Base-by-base conservation (phyloP, 2,797 vertebrate species). In the Yasuhikotakia modesta region DNA sequence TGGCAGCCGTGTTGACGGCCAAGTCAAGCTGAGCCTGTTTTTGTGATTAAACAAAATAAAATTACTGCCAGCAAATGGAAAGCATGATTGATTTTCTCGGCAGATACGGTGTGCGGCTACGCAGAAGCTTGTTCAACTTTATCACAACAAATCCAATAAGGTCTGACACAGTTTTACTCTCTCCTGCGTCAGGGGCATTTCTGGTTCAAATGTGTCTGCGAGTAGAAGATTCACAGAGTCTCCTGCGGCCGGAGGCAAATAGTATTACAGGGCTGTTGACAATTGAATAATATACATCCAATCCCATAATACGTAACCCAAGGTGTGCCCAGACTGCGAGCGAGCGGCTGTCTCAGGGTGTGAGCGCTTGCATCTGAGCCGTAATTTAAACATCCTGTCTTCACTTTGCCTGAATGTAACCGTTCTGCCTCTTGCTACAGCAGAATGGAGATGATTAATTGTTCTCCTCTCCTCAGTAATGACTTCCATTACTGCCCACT, bases 41-140 rank as follows among this genome's bases (percentile, higher is more conserved):
- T 88, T 90, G 82, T 86, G 85, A 90, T 91, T 90, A 90, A 85
- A 87, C 88, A 79, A 91, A 91, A 91, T 90, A 83, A 86, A 87
- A 90, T 90, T 89, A 90, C 86, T 84, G 85, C 83, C 85, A 81
- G 82, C 70, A 84, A 90, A 85, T 85, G 78, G 86, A 86, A 85
- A 86, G 85, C 72, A 82, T 83, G 86, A 91, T 90, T 87, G 90
- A 91, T 91, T 91, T 86, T 85, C 82, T 85, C 80, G 46, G 84
- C 84, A 86, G 87, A 87, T 86, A 82, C 84, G 76, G 76, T 53
- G 79, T 71, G 69, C 77, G 74, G 85, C 86, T 45, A 71, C 70
- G 82, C 82, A 87, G 85, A 85, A 83, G 82, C 86, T 84, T 85
- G 86, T 90, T 90, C 86, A 81, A 73, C 84, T 89, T 88, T 88